Base-by-base conservation (phyloP, 2,888 invertebrate genomes). In the Drepanosiphum platanoidis region DNA sequence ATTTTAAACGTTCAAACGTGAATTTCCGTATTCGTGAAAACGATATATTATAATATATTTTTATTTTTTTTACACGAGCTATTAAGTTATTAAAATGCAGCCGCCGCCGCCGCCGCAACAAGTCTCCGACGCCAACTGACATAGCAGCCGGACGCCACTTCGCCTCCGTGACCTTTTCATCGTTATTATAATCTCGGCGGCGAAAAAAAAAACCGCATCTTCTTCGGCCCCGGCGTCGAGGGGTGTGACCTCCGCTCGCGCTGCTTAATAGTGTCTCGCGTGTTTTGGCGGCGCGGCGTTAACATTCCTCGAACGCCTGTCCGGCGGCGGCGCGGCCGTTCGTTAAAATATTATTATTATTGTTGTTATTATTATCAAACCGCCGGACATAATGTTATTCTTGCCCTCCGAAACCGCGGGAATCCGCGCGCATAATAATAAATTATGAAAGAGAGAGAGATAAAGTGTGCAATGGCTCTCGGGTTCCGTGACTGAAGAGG, bases 221-320 rank as follows among this genome's bases (percentile, higher is more conserved):
- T n/a, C 22, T 13, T 52, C 61, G 27, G 22, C 22, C 18, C 52
- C 52, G 18, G 5, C 52, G 11, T 18, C 18, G 52, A 3, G 52
- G 9, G 15, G 3, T 52, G 22, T 52, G 22, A 22, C 52, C 52
- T 13, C 52, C 1, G 18, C 52, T 52, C 52, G 52, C 15, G n/a
- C 58, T n/a, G n/a, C 8, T 7, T 5, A 61, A 61, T 9, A 27
- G 61, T 61, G n/a, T n/a, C n/a, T n/a, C 61, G 58, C 58, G 15
- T 27, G 64, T 64, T 32, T 1, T 27, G 3, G 32, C 64, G 66
- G 32, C 66, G 32, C 66, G 66, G 66, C 66, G 66, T 66, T 32
- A 66, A 66, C 66, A 66, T 66, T 66, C 66, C 66, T 66, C 66
- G 66, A 61, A 61, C 61, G 8, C 61, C n/a, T n/a, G 61, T 61